Conservation (phyloP, 2,888 invertebrate species). For the Noctuana brunneofusca region DNA sequence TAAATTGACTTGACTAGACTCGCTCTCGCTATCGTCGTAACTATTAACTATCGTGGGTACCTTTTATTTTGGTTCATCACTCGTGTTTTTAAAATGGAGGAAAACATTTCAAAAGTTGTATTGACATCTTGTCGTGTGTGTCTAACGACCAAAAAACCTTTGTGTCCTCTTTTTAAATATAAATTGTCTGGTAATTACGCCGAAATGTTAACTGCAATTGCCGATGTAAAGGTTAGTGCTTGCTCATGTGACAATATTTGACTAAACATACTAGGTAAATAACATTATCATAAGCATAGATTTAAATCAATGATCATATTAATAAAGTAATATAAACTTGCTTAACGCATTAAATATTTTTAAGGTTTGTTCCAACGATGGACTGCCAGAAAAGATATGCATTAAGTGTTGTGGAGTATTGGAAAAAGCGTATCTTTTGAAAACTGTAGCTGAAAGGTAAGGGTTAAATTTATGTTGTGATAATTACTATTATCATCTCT, state of each 20-base stretch:
- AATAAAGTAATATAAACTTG: too few species aligned
- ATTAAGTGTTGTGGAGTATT: slow-evolving; percentile 70
- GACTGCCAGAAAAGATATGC: slow-evolving; percentile 76
- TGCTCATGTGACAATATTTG: too few species aligned
- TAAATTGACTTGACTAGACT: background rate
- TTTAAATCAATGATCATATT: too few species aligned
- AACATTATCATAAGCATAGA: too few species aligned
- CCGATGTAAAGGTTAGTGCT: slow-evolving; percentile 75
- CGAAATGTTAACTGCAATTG: slow-evolving; percentile 78
- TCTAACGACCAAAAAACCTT: slow-evolving; percentile 67
- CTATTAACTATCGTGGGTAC: background rate
- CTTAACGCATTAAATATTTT: slow-evolving; percentile 16
- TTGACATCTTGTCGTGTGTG: slow-evolving; percentile 76
- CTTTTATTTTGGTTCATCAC: slow-evolving; percentile 6
- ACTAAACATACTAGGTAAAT: too few species aligned
- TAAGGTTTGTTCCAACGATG: slow-evolving; percentile 73
- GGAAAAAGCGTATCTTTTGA: slow-evolving; percentile 75
- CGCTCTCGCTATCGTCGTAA: too few species aligned
- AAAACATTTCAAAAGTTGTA: slow-evolving; percentile 45
- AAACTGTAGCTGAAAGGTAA: slow-evolving; percentile 78
- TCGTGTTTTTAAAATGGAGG: slow-evolving; percentile 31
- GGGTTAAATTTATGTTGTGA: too few species aligned
- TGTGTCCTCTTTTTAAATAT: slow-evolving; percentile 75
- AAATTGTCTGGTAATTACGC: slow-evolving; percentile 78
- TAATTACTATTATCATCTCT: too few species aligned